These are phyloP conservation scores for Chaetophractus vellerosus DNA, from an alignment of 2,797 vertebrate species.

Conservation along the genomic window DNA sequence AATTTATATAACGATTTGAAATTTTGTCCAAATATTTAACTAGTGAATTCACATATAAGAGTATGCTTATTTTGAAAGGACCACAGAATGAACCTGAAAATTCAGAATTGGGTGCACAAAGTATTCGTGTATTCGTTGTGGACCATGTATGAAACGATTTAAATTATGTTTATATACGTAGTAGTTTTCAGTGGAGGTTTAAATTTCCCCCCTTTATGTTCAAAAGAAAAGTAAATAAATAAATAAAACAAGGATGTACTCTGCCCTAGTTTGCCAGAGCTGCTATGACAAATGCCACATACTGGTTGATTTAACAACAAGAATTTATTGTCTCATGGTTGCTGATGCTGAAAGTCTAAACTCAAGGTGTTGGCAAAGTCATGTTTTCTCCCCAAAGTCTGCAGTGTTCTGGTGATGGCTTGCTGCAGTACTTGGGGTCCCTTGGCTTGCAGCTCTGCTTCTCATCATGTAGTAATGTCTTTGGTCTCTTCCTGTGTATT, in stretches of 20 bases:
- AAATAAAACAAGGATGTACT: background rate
- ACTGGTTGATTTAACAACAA: too few relatives aligned
- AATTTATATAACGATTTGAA: background rate
- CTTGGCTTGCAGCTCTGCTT: too few relatives aligned
- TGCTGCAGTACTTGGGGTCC: too few relatives aligned
- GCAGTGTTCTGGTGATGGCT: too few relatives aligned
- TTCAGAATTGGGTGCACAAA: background rate
- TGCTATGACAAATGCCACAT: too few relatives aligned
- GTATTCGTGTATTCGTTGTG: fast-evolving
- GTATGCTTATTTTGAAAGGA: background rate
- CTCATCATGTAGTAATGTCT: too few relatives aligned
- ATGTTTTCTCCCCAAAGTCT: too few relatives aligned
- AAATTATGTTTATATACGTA: background rate
- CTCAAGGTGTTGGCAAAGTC: too few relatives aligned
- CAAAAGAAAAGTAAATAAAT: background rate
- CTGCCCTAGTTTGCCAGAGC: too few relatives aligned
- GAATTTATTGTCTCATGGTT: too few relatives aligned
- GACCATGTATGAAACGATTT: background rate
- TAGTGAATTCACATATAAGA: background rate
- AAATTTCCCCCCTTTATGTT: background rate
- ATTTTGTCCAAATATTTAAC: background rate
- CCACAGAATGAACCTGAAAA: background rate
- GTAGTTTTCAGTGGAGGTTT: background rate
- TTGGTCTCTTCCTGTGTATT: too few relatives aligned
- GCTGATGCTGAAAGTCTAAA: too few relatives aligned